Conservation (phyloP, 2,888 invertebrate genomes). For the Hanleya hanleyi region DNA sequence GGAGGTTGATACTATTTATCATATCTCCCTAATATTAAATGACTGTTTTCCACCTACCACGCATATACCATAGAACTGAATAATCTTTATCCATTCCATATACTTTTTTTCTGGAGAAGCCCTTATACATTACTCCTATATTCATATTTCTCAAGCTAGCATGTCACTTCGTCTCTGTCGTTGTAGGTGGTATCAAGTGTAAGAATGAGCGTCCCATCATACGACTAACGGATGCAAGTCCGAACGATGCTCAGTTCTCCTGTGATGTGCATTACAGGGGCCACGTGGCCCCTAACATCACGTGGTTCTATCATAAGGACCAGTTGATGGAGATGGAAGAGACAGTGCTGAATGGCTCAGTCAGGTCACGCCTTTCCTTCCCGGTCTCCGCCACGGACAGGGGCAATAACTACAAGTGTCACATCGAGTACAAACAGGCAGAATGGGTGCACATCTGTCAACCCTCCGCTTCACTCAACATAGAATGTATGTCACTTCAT, state of each 20-base stretch:
- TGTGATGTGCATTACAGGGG: slow-evolving; percentile 1
- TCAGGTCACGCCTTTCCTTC: not conserved
- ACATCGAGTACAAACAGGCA: not conserved
- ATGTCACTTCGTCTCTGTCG: too few species aligned
- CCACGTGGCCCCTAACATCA: not conserved
- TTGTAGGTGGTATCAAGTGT: not conserved
- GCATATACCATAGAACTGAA: too few species aligned
- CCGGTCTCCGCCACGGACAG: not conserved
- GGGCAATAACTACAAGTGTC: not conserved
- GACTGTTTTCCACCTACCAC: too few species aligned
- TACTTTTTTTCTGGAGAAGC: too few species aligned
- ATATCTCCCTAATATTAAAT: too few species aligned
- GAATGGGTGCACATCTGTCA: not conserved
- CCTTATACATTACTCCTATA: too few species aligned
- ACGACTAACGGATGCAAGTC: not conserved
- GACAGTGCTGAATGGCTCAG: not conserved
- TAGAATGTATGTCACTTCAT: not conserved
- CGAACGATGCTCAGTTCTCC: not conserved
- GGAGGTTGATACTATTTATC: too few species aligned
- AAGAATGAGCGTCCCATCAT: slow-evolving; percentile 4
- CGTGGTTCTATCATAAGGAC: not conserved
- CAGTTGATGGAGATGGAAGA: slow-evolving; percentile 4
- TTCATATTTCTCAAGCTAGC: too few species aligned
- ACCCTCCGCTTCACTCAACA: not conserved
- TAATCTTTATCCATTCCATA: too few species aligned